Base-by-base conservation (phyloP, 2,113 vertebrate genomes). In the Notothenia rossii region DNA sequence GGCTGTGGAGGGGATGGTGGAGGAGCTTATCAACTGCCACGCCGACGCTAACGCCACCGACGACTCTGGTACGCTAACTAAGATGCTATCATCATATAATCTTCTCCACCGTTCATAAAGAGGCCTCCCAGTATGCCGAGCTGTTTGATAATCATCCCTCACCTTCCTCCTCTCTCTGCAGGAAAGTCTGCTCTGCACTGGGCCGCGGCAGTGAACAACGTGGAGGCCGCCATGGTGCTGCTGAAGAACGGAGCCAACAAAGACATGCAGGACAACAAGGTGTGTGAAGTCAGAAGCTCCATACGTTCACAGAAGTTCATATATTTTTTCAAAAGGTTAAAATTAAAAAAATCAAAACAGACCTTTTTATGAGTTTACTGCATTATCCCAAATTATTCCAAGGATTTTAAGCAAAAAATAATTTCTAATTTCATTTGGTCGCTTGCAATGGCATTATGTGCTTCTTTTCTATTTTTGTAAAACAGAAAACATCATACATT, bases 261-360 rank as follows among this genome's bases (percentile, higher is more conserved):
- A 80, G 98, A 99, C 86, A 98, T 99, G 97, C 98, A 99, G 89
- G 97, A 97, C 91, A 99, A 99, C 91, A 99, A 99, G 96, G 98
- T 98, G 81, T 56, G 88, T 11, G 29, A 63, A 18, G 6, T 11
- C 36, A 36, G 7, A 36, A 6, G 36, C 36, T 36, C 4, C 4
- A 0, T 72, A 36, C 12, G 59, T 65, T 70, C 18, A 48, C 18
- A 61, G 7, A 12, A 33, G 68, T 33, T 29, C 55, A 73, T 45
- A 7, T 40, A 0, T 6, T 40, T 40, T 40, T 40, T 40, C 36
- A 40, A 40, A 29, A 40, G 36, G 36, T 40, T 40, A 7, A 40
- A 7, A 29, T 29, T 29, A 0, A 29, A 29, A 29, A 29, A 29
- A 29, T 29, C 29, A 29, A 29, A 29, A 29, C 29, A 29, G 29